A percentile compares a stretch with the other conserved stretches of the same genome.
Conservation (phyloP, 2,797 vertebrate species). For the Discoglossus pictus region DNA sequence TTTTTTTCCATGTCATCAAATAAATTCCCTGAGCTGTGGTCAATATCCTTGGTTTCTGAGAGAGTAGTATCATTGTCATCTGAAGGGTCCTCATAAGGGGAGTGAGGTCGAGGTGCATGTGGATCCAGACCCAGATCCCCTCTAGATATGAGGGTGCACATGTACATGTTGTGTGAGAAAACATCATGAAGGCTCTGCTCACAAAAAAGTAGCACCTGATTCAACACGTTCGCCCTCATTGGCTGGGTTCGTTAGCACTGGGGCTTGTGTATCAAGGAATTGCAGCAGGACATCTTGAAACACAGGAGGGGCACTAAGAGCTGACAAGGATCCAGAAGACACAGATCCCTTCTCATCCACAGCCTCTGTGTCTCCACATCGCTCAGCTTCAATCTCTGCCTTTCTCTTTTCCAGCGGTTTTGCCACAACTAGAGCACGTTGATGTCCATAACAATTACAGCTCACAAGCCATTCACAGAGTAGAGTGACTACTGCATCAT, state of each 20-base stretch:
- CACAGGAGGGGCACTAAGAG: slow-evolving; percentile 86
- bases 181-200: slow-evolving; percentile 93
- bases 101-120: slow-evolving; percentile 90
- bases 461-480: slow-evolving; percentile 98
- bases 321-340: slow-evolving; percentile 93
- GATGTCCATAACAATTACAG: slow-evolving; percentile 94
- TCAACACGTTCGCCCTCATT: slow-evolving; percentile 95
- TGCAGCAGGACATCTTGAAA: slow-evolving; percentile 98
- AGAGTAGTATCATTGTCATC: slow-evolving; percentile 90
- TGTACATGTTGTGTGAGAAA: slow-evolving; percentile 99
- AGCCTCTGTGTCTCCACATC: slow-evolving; percentile 96
- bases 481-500: slow-evolving; percentile 94
- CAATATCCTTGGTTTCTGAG: slow-evolving; percentile 95
- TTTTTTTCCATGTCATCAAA: slow-evolving; percentile 92
- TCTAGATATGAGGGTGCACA: slow-evolving; percentile 96
- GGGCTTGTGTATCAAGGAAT: slow-evolving; percentile 97
- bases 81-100: slow-evolving; percentile 87
- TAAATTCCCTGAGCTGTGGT: slow-evolving; percentile 90
- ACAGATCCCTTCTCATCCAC: slow-evolving; percentile 98
- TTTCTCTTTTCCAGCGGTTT: slow-evolving; percentile 97
- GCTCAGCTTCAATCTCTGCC: slow-evolving; percentile 96
- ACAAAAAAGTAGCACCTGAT: slow-evolving; percentile 92
- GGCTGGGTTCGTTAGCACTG: slow-evolving; percentile 90
- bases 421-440: slow-evolving; percentile 96
- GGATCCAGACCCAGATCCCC: slow-evolving; percentile 92